These are phyloP conservation scores for Drosophila borealis DNA, from an alignment of 2,888 invertebrate species.

Conservation along the genomic window DNA sequence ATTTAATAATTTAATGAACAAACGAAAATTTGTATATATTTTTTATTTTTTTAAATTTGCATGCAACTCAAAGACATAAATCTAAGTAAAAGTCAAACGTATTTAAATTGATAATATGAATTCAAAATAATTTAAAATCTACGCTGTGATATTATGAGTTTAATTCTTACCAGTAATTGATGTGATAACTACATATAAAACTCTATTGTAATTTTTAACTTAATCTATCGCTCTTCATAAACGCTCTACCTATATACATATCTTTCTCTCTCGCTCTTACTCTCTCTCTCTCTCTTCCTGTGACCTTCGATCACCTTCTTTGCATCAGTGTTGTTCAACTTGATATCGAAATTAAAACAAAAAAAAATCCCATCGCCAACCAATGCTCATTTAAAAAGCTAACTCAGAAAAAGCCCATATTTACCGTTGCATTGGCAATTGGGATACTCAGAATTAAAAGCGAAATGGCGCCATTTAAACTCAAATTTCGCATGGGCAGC, in stretches of 20 bases:
- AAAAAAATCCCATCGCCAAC: slow-evolving; percentile 30
- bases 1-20: neutral
- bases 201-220: slow-evolving; percentile 26
- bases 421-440: slow-evolving; percentile 3
- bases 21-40: neutral
- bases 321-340: slow-evolving; percentile 65
- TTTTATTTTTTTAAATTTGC: slow-evolving; percentile 27
- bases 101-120: neutral
- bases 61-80: slow-evolving; percentile 18
- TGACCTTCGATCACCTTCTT: slow-evolving; percentile 17
- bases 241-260: neutral
- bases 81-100: slow-evolving; percentile 6
- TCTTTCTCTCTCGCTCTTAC: slow-evolving; percentile 6
- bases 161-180: slow-evolving; percentile 20
- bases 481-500: slow-evolving; percentile 85
- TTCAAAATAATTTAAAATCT: neutral
- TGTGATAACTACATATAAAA: slow-evolving; percentile 24
- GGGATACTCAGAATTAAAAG: neutral
- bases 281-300: slow-evolving; percentile 15
- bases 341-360: slow-evolving; percentile 14
- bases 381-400: slow-evolving; percentile 48
- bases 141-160: slow-evolving; percentile 17
- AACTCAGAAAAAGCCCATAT: neutral
- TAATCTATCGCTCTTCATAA: slow-evolving; percentile 6
- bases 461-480: slow-evolving; percentile 85